Conservation (phyloP, 2,888 invertebrate species). For the Cremastobaeus sp. region DNA sequence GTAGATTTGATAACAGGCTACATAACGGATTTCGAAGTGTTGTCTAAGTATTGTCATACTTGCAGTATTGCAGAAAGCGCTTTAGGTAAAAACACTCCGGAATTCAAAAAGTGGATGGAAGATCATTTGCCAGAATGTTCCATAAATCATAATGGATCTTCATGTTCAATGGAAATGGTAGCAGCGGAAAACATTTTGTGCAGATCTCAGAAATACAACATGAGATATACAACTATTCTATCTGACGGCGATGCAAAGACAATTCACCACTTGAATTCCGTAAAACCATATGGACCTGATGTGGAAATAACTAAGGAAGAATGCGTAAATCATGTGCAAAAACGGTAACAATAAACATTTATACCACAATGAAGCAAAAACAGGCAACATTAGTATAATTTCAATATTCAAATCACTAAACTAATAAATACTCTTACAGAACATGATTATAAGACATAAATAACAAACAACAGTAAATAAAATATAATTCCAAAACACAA, state of each 20-base stretch:
- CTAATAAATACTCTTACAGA: no score
- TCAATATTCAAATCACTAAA: no score
- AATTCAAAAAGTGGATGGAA: constrained; percentile 17
- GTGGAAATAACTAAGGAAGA: constrained; percentile 2
- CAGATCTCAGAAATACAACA: background rate
- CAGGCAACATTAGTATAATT: no score
- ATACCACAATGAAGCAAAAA: no score
- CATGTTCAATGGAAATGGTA: constrained; percentile 7
- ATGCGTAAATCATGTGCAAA: constrained; percentile 4
- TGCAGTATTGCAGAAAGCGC: constrained; percentile 2
- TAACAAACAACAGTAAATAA: no score
- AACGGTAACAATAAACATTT: constrained; percentile 6
- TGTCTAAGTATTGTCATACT: constrained; percentile 19
- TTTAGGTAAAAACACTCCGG: constrained; percentile 10
- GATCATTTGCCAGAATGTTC: background rate
- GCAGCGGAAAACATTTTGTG: constrained; percentile 19
- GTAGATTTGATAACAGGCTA: constrained; percentile 13
- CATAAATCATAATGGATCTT: constrained; percentile 10
- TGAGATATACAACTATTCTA: constrained; percentile 4
- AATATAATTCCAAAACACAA: no score
- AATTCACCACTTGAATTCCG: background rate
- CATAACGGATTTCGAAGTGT: constrained; percentile 15
- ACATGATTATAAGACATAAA: no score
- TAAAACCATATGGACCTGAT: constrained; percentile 3
- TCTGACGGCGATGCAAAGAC: constrained; percentile 11